Conservation (phyloP, 2,113 vertebrate species). For the Toxotes jaculatrix region DNA sequence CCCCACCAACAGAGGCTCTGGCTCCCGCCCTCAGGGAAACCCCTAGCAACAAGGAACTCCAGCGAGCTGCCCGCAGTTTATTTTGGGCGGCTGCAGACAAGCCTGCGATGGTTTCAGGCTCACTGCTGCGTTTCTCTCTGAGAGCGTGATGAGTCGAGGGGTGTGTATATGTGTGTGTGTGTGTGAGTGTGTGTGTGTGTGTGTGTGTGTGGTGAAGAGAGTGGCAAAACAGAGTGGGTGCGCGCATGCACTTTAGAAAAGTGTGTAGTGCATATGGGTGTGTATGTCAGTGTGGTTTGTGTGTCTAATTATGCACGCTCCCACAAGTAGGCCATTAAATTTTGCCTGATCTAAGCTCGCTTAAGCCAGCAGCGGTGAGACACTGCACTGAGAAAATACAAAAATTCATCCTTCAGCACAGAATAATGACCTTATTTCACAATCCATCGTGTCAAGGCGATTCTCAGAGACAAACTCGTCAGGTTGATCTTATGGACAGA, state of each 20-base stretch:
- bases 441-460: not conserved
- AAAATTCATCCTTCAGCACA: not conserved
- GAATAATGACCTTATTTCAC: slow-evolving; percentile 1
- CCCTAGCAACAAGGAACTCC: slow-evolving; percentile 84
- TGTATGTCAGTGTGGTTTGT: slow-evolving; percentile 37
- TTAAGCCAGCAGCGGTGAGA: slow-evolving; percentile 20
- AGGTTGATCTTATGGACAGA: not conserved
- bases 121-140: slow-evolving; percentile 40
- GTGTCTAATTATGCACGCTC: slow-evolving; percentile 40
- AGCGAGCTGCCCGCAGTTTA: slow-evolving; percentile 68
- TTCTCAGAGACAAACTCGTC: not conserved
- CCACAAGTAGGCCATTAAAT: slow-evolving; percentile 57
- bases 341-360: slow-evolving; percentile 49
- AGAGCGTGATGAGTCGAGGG: slow-evolving; percentile 24
- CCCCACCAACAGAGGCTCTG: slow-evolving; percentile 47
- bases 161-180: slow-evolving; percentile 4
- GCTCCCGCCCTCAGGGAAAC: slow-evolving; percentile 80
- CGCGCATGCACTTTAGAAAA: slow-evolving; percentile 37
- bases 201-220: slow-evolving; percentile 23
- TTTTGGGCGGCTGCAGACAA: slow-evolving; percentile 73
- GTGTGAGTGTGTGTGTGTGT: slow-evolving; percentile 15
- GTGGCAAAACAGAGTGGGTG: slow-evolving; percentile 28
- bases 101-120: slow-evolving; percentile 54
- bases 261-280: slow-evolving; percentile 22
- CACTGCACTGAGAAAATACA: not conserved